Evolutionary conservation across 2,113 vertebrate genomes (phyloP).

Genomic region (Neotragus pygmaeus): DNA sequence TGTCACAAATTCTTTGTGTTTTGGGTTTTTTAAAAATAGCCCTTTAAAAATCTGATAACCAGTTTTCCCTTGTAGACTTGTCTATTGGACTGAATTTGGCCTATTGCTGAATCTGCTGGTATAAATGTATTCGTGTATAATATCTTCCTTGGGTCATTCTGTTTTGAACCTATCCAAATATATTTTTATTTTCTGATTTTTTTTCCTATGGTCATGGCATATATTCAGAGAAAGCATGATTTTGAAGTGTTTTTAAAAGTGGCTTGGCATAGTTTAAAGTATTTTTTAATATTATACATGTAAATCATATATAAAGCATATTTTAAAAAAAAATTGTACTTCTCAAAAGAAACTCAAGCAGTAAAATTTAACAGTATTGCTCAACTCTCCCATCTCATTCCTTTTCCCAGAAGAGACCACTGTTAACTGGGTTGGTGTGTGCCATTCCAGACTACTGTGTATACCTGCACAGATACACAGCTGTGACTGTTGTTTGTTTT

Average conservation of each 20-base stretch:
- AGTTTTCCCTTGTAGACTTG: not conserved
- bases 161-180: not conserved
- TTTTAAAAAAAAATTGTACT: not conserved
- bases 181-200: constrained; percentile 34
- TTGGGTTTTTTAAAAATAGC: not conserved
- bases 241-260: constrained; percentile 1
- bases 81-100: not conserved
- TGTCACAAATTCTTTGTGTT: not conserved
- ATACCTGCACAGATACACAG: not conserved
- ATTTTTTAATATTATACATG: not conserved
- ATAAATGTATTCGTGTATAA: not conserved
- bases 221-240: not conserved
- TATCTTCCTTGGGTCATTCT: not conserved
- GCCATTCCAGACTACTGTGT: not conserved
- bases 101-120: not conserved
- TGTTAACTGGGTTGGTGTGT: not conserved
- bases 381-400: not conserved
- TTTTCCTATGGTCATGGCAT: not conserved
- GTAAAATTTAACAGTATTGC: not conserved
- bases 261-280: not conserved
- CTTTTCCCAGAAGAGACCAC: not conserved
- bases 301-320: not conserved
- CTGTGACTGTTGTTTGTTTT: not conserved
- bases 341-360: constrained; percentile 12
- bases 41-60: not conserved